Evolutionary conservation across 2,888 invertebrate genomes (phyloP), one percentile per base, ranked within the genome.

Genomic region (Dolichomitus sp.): DNA sequence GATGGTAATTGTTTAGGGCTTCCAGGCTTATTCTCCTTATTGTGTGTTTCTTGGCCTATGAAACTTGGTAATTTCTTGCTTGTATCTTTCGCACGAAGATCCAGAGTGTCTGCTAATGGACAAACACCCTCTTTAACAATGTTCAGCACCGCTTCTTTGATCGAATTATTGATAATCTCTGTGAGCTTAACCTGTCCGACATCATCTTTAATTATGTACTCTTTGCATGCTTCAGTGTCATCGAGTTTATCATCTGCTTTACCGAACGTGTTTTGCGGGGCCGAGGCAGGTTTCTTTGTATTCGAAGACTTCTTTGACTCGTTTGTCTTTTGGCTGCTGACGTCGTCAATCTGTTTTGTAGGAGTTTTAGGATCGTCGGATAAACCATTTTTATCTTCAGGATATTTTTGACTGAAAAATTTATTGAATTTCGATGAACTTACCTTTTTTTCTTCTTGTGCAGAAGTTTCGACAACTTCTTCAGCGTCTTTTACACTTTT

Each of bases 151-250:
- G 90, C 89, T 70, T 89, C 88, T 73, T 90, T 91, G 50, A 89
- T 88, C 45, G 89, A 89, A 57, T 74, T 87, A 70, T 89, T 89
- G 9, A 90, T 89, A 12, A 90, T 85, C 54, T 89, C 88, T 9
- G 80, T 88, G 14, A 90, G 70, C 54, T 87, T 86, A 0, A 68
- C 72, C 17, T 84, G 74, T 23, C 76, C 83, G 4, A 84, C 69
- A 19, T 83, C 80, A 23, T 82, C 61, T 1, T 82, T 72, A 0
- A 45, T 23, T 1, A 57, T 3, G 11, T 73, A 57, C 27, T 80
- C 66, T 48, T 78, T 70, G 65, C 74, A 42, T n/a, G 59, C 23
- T 33, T 74, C 69, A n/a, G 59, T 30, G 14, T 61, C 37, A 9
- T 54, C 50, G 19, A 11, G 54, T 30, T 59, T 40, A 4, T 74